Evolutionary conservation across 1,140 invertebrate species (phyloP), one percentile per base, ranked within the genome.

Genomic region (Bactericera cockerelli): DNA sequence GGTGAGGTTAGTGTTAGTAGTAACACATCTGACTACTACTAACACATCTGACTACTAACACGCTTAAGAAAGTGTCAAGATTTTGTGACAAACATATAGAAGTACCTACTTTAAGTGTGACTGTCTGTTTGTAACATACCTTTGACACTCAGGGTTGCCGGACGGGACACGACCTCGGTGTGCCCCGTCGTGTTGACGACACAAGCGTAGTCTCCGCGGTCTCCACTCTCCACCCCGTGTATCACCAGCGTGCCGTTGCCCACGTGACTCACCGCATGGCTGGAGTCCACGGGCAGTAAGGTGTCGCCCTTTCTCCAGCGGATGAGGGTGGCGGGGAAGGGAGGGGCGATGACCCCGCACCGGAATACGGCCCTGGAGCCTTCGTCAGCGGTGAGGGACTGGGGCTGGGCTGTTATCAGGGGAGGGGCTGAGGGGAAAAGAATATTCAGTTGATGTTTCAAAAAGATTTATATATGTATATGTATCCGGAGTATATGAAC

Each of bases 231-330:
- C 1, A 79, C 78, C 58, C 74, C 74, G 24, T 74, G 73, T 54
- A 87, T 80, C 25, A 75, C 66, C 26, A 87, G 66, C 1, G 75
- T 81, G 4, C 79, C 81, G 65, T 81, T 80, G 42, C 76, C 72
- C 58, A 74, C 69, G 64, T 70, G 8, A 6, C 22, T 71, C 57
- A 73, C 71, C 59, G 25, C 57, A 14, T 16, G 24, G n/a, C 55
- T 57, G 8, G 42, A 49, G 53, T 65, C 39, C 39, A 24, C 16
- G 21, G 49, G 42, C 14, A 61, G 49, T 16, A 26, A 28, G 3
- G 36, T 36, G 3, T 78, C 79, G 67, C 88, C 82, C 67, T 85
- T 86, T 21, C 79, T 70, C 87, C 87, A 90, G n/a, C 75, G 75
- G 1, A 83, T 75, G 3, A 70, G 70, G 1, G 81, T 84, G 13